Evolutionary conservation across 2,113 vertebrate genomes (phyloP), one percentile per base, ranked within the genome.

Genomic region (Porphyrio hochstetteri): DNA sequence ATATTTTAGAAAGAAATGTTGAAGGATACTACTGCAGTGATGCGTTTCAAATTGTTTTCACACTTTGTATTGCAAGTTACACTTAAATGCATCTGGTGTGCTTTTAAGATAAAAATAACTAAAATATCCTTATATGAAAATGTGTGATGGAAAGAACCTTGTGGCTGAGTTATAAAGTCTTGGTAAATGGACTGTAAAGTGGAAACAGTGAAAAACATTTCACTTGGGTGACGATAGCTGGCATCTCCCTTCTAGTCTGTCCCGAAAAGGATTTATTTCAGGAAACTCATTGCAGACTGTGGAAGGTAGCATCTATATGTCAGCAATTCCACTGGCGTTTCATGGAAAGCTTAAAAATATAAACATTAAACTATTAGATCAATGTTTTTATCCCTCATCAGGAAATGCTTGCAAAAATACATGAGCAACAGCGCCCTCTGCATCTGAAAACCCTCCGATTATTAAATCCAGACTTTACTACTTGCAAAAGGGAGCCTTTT

Each of bases 371-470:
- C 77, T 95, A 82, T 95, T 92, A 96, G 82, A 93, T 91, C 86
- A 94, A 76, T 91, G 79, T 94, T 85, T 87, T 96, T 90, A 82
- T 78, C 77, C 44, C 68, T 92, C 92, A 33, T 82, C 91, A 93
- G 72, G 87, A 96, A 97, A 95, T 55, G 76, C 78, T 95, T 86
- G 95, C 59, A 95, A 95, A 95, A 98, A 98, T 98, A 92, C 36
- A 28, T 65, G 97, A 98, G 56, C 98, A 98, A 98, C 96, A 98
- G 98, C 98, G 98, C 98, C 98, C 98, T 98, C 98, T 98, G 98
- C 97, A 96, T 82, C 97, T 97, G 93, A 92, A 96, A 95, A 74
- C 55, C 63, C 61, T 86, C 25, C 57, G 76, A 36, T 93, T 86
- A 95, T 90, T 95, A 74, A 96, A 96, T 71, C 59, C 88, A 92